Conservation (phyloP, 2,797 vertebrate species). For the Sebastiscus tertius region DNA sequence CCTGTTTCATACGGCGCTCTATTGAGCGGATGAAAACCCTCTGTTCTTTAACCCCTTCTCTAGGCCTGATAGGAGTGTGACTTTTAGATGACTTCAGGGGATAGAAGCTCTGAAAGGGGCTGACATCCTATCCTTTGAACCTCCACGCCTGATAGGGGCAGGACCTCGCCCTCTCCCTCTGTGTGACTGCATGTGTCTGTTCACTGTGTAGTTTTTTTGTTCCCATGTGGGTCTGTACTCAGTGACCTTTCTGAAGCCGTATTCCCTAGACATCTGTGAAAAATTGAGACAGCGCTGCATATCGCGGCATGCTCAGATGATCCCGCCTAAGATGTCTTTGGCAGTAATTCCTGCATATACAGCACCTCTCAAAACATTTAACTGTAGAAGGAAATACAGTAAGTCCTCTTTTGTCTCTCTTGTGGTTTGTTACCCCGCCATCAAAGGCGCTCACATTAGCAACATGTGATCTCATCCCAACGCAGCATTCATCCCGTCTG, state of each 20-base stretch:
- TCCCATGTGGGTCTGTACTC: conserved; percentile 51
- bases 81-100: conserved; percentile 77
- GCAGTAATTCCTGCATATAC: conserved; percentile 25
- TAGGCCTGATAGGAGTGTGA: conserved; percentile 41
- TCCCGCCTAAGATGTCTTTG: conserved; percentile 24
- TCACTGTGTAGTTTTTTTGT: conserved; percentile 29
- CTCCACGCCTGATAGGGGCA: conserved; percentile 61
- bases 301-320: conserved; percentile 20
- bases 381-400: conserved; percentile 21
- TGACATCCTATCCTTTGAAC: conserved; percentile 78
- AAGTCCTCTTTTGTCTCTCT: conserved; percentile 39
- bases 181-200: conserved; percentile 56
- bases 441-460: conserved; percentile 48
- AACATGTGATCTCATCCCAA: conserved; percentile 56
- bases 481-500: conserved; percentile 32
- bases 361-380: conserved; percentile 32
- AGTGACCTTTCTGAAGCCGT: conserved; percentile 58
- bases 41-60: conserved; percentile 43
- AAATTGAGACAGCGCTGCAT: conserved; percentile 10
- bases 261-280: conserved; percentile 41
- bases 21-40: conserved; percentile 59
- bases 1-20: conserved; percentile 62
- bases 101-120: conserved; percentile 68
- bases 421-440: conserved; percentile 43
- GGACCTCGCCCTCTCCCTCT: conserved; percentile 60